Evolutionary conservation across 2,888 invertebrate species (phyloP).

Genomic region (Mesorhabditis spiculigera): DNA sequence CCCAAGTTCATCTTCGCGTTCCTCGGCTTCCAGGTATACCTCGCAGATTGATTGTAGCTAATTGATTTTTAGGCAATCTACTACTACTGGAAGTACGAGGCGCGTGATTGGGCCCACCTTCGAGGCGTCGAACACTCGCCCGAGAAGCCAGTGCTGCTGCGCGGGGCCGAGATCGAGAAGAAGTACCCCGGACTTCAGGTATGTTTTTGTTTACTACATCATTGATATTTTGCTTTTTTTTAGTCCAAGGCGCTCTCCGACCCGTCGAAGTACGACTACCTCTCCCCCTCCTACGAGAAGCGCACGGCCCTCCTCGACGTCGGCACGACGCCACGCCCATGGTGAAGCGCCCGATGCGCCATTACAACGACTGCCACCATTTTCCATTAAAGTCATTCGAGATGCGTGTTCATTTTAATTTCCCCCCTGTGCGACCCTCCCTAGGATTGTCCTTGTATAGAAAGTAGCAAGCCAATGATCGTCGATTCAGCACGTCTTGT

Average conservation of each 20-base stretch:
- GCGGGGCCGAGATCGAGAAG: slow-evolving; percentile 31
- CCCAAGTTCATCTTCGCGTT: slow-evolving; percentile 51
- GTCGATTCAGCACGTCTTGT: no score
- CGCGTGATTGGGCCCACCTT: slow-evolving; percentile 47
- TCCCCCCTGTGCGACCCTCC: no score
- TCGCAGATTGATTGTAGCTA: neutral
- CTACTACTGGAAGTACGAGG: slow-evolving; percentile 56
- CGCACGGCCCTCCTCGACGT: slow-evolving; percentile 46
- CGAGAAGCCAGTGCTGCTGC: slow-evolving; percentile 34
- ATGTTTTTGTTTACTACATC: neutral
- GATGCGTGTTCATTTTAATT: no score
- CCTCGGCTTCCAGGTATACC: slow-evolving; percentile 25
- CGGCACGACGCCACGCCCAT: slow-evolving; percentile 47
- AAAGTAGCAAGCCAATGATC: no score
- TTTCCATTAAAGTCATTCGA: no score
- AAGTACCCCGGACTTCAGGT: slow-evolving; percentile 43
- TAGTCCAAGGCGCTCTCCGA: slow-evolving; percentile 24
- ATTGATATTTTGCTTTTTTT: neutral
- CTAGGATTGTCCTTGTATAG: no score
- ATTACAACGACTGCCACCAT: no score
- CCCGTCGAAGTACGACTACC: slow-evolving; percentile 35
- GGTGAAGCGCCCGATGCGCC: slow-evolving; percentile 23
- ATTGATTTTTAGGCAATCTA: slow-evolving; percentile 28
- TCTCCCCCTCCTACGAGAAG: slow-evolving; percentile 46
- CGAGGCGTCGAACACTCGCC: slow-evolving; percentile 46